Evolutionary conservation across 2,113 vertebrate species (phyloP).

Genomic region (Spea multiplicata): DNA sequence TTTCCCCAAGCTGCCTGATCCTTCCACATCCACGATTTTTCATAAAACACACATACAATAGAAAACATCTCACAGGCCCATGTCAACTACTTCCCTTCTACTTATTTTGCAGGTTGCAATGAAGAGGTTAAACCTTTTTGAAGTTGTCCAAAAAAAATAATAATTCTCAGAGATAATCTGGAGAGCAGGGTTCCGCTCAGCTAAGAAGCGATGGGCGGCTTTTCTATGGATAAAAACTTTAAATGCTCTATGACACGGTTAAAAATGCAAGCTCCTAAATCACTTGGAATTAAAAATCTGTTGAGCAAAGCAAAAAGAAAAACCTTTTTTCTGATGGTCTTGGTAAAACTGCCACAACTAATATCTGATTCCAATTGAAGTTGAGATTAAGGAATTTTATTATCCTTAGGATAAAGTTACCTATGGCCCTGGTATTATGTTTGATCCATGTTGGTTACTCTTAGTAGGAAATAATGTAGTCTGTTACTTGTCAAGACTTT

Average conservation of each 20-base stretch:
- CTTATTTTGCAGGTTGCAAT: background rate
- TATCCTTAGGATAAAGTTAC: no score
- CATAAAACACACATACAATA: background rate
- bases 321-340: background rate
- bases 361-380: no score
- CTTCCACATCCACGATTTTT: background rate
- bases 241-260: constrained; percentile 36
- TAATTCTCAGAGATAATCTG: background rate
- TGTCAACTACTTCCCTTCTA: constrained; percentile 9
- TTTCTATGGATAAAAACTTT: constrained; percentile 49
- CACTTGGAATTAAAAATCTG: constrained; percentile 14
- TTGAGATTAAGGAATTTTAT: no score
- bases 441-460: no score
- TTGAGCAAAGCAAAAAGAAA: background rate
- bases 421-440: no score
- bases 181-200: background rate
- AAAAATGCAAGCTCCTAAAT: constrained; percentile 13
- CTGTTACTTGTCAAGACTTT: no score
- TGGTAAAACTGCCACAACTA: no score
- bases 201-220: constrained; percentile 21
- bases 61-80: background rate
- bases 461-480: no score
- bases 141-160: constrained; percentile 2
- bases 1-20: background rate
- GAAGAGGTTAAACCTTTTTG: constrained; percentile 28